Base-by-base conservation (phyloP, 2,113 vertebrate species). In the Pycnonotus jocosus region DNA sequence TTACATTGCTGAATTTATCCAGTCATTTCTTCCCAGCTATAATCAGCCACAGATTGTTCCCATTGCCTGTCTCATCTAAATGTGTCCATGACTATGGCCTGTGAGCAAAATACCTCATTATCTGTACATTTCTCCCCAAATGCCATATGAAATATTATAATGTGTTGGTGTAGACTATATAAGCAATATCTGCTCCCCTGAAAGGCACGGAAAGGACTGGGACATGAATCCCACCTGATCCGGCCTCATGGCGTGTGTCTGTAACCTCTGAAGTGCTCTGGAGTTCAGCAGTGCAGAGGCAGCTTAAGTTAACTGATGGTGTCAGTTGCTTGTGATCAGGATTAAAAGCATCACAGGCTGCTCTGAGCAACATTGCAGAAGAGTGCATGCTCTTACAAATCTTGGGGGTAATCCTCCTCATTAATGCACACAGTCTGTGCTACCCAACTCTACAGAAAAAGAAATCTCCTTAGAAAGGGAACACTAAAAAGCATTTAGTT, bases 241-340 rank as follows among this genome's bases (percentile, higher is more conserved):
- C 0, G 1, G 60, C 44, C 53, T 84, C 42, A 8, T 3, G 2
- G 42, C 23, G 56, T 6, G 20, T 19, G 28, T 18, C 51, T 84
- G 69, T 1, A 16, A 30, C n/a, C 2, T 20, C 50, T 40, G 50
- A 69, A 37, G 68, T 7, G 30, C 72, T 45, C 61, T 30, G 4
- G 17, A 45, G 81, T 44, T 85, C 74, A 76, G 78, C 53, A 57
- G 48, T 4, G 48, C 20, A 68, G 53, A 64, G n/a, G 65, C 53
- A 68, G 61, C 62, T 96, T 72, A 74, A 56, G 10, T 80, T 87
- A 93, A 87, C 44, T 35, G 57, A 56, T 28, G 57, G 74, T 81
- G 71, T 92, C 87, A 50, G 47, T 31, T 79, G 57, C 50, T 51
- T 48, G 35, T 54, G 58, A 66, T 60, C 0, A 1, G 54, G 71